These are phyloP conservation scores for Thumatha senex DNA, from an alignment of 2,888 invertebrate genomes.

Conservation along the genomic window DNA sequence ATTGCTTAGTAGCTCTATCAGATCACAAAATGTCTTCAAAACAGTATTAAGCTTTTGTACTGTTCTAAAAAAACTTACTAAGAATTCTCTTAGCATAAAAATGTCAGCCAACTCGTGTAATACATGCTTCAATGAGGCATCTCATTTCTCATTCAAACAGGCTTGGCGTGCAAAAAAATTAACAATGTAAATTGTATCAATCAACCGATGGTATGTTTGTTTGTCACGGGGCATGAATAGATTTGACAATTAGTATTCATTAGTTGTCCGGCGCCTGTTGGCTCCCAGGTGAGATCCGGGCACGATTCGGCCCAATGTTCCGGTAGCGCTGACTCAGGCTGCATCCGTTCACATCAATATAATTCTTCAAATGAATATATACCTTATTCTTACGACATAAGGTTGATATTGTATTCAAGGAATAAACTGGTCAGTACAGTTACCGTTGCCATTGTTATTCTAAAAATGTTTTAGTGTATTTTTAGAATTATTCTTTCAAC, in stretches of 20 bases:
- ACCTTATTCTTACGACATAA: slow-evolving; percentile 24
- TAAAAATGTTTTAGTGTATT: slow-evolving; percentile 49
- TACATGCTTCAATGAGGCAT: too few species aligned
- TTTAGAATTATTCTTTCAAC: slow-evolving; percentile 53
- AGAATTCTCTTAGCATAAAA: too few species aligned
- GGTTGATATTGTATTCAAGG: slow-evolving; percentile 14
- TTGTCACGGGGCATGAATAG: slow-evolving; percentile 36
- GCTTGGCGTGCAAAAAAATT: slow-evolving; percentile 30
- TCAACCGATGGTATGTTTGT: slow-evolving; percentile 35
- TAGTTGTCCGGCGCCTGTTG: slow-evolving; percentile 40
- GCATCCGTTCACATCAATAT: slow-evolving; percentile 46
- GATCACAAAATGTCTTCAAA: too few species aligned
- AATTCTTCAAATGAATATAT: slow-evolving; percentile 17
- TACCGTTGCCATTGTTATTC: slow-evolving; percentile 61
- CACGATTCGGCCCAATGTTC: slow-evolving; percentile 64
- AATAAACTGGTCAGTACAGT: slow-evolving; percentile 20
- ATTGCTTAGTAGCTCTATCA: too few species aligned
- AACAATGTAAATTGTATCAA: slow-evolving; percentile 45
- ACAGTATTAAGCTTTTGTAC: too few species aligned
- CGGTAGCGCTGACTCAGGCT: slow-evolving; percentile 70
- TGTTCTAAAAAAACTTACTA: too few species aligned
- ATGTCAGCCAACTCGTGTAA: too few species aligned
- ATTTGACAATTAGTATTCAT: slow-evolving; percentile 58
- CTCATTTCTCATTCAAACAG: slow-evolving; percentile 23
- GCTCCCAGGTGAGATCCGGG: slow-evolving; percentile 63